phyloP scores from a whole-genome alignment of 1,140 invertebrate species.

The Cyrtorhinus lividipennis region DNA sequence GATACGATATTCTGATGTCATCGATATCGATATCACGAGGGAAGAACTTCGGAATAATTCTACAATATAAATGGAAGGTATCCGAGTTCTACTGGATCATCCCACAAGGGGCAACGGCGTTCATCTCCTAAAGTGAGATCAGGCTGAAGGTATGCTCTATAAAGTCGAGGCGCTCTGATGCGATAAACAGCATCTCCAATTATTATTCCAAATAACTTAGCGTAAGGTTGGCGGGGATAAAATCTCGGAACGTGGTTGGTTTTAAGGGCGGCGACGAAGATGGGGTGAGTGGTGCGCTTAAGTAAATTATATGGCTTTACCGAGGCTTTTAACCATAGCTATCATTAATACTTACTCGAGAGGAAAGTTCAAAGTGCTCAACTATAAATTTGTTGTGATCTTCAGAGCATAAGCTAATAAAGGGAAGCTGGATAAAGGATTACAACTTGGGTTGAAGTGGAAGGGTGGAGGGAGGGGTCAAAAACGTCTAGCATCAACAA shows the following conservation, averaged over 20 bases:
- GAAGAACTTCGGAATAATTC: no score
- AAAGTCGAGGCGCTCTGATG: background rate
- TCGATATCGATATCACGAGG: no score
- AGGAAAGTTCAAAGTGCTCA: conserved; percentile 3
- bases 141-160: no score
- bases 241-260: background rate
- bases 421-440: background rate
- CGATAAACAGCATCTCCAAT: background rate
- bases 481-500: no score
- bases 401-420: conserved; percentile 2
- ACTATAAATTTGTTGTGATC: conserved; percentile 7
- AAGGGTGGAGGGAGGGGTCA: background rate
- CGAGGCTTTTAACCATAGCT: conserved; percentile 3
- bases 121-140: no score
- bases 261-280: background rate
- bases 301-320: conserved; percentile 5
- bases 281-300: background rate
- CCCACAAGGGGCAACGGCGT: no score
- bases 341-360: conserved; percentile 7
- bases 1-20: no score
- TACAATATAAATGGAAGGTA: no score
- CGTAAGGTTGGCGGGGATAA: background rate
- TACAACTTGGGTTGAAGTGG: background rate
- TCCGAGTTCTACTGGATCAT: no score
- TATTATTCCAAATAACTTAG: background rate